phyloP scores from a whole-genome alignment of 2,888 invertebrate genomes.

The Zygogramma bicolorata region DNA sequence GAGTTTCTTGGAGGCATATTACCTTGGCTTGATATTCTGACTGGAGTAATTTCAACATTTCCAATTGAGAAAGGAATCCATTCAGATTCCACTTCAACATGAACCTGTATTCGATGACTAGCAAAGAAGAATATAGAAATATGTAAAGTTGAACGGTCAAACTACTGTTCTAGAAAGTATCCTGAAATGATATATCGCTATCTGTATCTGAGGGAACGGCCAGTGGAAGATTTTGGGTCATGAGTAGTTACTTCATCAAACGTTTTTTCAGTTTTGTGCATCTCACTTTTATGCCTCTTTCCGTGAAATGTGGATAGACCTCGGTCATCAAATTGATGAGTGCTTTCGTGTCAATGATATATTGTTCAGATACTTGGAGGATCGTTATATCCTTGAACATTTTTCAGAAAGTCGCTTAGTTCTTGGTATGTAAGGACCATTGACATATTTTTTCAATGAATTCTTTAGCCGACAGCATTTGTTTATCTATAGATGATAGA shows the following conservation, averaged over 20 bases:
- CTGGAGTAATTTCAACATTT: too few relatives aligned
- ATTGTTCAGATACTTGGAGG: neutral
- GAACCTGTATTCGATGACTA: too few relatives aligned
- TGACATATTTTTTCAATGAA: neutral
- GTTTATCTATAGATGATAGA: neutral
- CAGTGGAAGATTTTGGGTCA: neutral
- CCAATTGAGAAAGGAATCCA: too few relatives aligned
- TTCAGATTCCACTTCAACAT: too few relatives aligned
- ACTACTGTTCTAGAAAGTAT: too few relatives aligned
- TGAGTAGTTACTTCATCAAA: neutral
- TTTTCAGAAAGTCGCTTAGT: neutral
- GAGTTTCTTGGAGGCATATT: too few relatives aligned
- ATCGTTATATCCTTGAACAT: slow-evolving; percentile 2
- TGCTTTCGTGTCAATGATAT: neutral
- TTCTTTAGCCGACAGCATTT: neutral
- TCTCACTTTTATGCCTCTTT: neutral
- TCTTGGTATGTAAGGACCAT: neutral
- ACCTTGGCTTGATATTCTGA: too few relatives aligned
- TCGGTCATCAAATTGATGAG: neutral
- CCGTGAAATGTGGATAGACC: neutral
- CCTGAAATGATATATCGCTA: neutral
- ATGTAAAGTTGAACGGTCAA: neutral
- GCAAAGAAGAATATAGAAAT: neutral
- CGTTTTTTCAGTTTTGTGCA: slow-evolving; percentile 3
- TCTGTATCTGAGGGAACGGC: neutral